Base-by-base conservation (phyloP, 1,140 invertebrate genomes). In the Lasioglossum baleicum region DNA sequence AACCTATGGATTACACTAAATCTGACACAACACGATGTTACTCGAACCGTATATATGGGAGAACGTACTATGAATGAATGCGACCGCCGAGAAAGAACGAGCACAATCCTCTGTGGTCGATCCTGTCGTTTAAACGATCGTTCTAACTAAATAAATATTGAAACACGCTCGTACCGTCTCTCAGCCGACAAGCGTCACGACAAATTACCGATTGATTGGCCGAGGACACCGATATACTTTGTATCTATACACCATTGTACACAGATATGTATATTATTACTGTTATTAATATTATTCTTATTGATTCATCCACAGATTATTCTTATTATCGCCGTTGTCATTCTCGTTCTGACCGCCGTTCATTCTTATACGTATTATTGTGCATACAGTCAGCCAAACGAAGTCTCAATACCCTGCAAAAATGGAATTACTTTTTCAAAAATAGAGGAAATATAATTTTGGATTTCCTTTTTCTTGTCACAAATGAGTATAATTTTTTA, bases 161-260 rank as follows among this genome's bases (percentile, higher is more conserved):
- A 77, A 26, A 53, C 17, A 56, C 56, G 56, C 44, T 53, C 51
- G 75, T 72, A 66, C 74, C 82, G 53, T 83, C 75, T 78, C 68
- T 72, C 56, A 77, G 56, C 70, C 68, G 20, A 20, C 26, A 83
- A 68, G 64, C 75, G 69, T 70, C 76, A 63, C 67, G 77, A 48
- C 10, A 31, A 31, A 48, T 72, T 71, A 60, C 42, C 67, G 83
- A 44, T 58, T 48, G 60, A 83, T 56, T 64, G 63, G 69, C 66
- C 63, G 58, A 63, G 40, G 31, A 77, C 74, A 81, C 80, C 56
- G 51, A 53, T 53, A 76, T 65, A 84, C 81, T 84, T 80, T 69
- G 83, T 80, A 84, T 56, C 65, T 79, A 85, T 73, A 82, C 75
- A 78, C 66, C 35, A 77, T 84, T 82, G 83, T 82, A 80, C 64